Evolutionary conservation across 2,113 vertebrate genomes (phyloP), one percentile per base, ranked within the genome.

Genomic region (Nycticebus coucang): DNA sequence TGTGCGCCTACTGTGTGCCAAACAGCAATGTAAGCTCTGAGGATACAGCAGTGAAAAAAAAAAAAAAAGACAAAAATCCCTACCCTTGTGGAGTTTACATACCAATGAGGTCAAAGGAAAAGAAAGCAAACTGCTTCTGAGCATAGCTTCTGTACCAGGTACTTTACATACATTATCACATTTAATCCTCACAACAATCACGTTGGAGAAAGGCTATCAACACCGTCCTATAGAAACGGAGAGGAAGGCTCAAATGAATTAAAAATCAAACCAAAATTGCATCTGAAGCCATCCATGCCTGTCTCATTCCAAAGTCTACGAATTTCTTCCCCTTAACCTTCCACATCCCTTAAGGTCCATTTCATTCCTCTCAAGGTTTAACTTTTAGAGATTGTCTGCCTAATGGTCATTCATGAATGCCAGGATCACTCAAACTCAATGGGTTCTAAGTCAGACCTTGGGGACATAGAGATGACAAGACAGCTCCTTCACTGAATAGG

Each of bases 251-350:
- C 91, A 37, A 75, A 88, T 88, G 33, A 75, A 88, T 88, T 84
- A 91, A 91, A 85, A 91, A 78, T 22, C 19, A 93, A 35, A 84
- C 37, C 57, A 86, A 90, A n/a, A 14, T 92, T 78, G 45, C 24
- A 57, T 60, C 72, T 88, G 45, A 89, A 96, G 28, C 8, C 68
- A 55, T 37, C 62, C 57, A 35, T 30, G 17, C 62, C 75, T 83
- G 50, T 83, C 71, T 95, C 26, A 83, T 89, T 91, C 75, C 21
- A 45, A 93, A 83, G 37, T 78, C n/a, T 60, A 87, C 53, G 26
- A 10, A 92, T 87, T 92, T 89, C 78, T 79, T 57, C 12, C 93
- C 85, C 82, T 87, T 68, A 93, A 82, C 22, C 35, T 91, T 95
- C 69, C 62, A 57, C 2, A 89, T 24, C 37, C 18, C 55, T 86